Evolutionary conservation across 2,888 invertebrate species (phyloP), one percentile per base, ranked within the genome.

Genomic region (Sinhomidia bicolor): DNA sequence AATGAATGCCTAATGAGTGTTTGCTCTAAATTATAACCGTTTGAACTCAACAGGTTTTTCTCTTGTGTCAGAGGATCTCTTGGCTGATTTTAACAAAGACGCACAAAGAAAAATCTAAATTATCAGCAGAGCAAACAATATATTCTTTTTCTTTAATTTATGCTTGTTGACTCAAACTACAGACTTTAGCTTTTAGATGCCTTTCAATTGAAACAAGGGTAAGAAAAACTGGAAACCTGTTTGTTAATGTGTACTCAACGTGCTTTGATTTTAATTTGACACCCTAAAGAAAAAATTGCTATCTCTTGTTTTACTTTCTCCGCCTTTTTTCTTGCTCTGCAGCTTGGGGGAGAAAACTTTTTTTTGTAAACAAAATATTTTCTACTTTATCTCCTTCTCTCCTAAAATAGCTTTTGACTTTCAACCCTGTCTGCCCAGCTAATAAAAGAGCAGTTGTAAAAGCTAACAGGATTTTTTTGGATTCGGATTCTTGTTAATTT

Each of bases 231-330:
- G 47, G 47, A 20, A 41, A 20, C 32, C 3, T 4, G 36, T 26
- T 44, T 1, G 3, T 65, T 10, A 29, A 29, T 76, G 79, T 85
- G 65, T 78, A 85, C 85, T 65, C 51, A 78, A 85, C 85, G 85
- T 85, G 85, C 51, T 65, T 51, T 23, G 65, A 65, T 65, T 80
- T 68, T 51, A 62, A 83, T 76, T 20, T 12, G 17, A 29, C 76
- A 32, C 71, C 20, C 65, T 17, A 20, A 26, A 71, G n/a, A 68
- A 36, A 54, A 44, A 74, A 47, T 41, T 20, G 17, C 32, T 7
- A 57, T 44, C 7, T 32, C 32, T 51, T 71, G 51, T 74, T 74
- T 74, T 47, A 74, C 74, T 74, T 44, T 41, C 36, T 9, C 9
- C 10, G 5, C 71, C 10, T 23, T 47, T 51, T 74, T 29, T 47